Percentiles rank a stretch among this genome's conserved stretches.
Conservation (phyloP, 2,797 vertebrate species). For the Lacerta bilineata region DNA sequence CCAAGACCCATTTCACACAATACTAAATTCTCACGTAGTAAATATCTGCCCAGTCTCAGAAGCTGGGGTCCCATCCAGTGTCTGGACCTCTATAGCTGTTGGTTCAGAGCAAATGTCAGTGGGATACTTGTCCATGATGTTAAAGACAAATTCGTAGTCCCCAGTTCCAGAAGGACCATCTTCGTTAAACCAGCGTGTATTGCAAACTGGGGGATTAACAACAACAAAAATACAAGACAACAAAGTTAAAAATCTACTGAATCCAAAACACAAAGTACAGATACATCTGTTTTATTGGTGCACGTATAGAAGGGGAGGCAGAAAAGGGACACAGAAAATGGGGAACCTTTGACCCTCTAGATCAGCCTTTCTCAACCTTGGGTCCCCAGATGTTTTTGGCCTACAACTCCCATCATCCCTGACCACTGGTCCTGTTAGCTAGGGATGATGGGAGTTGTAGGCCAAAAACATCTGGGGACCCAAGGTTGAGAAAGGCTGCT, state of each 20-base stretch:
- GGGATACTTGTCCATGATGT: not conserved
- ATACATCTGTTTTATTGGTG: too few relatives aligned
- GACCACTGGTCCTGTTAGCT: too few relatives aligned
- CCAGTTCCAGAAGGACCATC: not conserved
- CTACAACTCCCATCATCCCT: too few relatives aligned
- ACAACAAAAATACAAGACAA: not conserved
- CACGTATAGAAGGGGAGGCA: too few relatives aligned
- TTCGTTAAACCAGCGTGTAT: slow-evolving; percentile 3
- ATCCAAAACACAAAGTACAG: too few relatives aligned
- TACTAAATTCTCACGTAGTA: slow-evolving; percentile 8
- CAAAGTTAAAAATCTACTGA: not conserved
- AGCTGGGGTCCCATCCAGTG: not conserved
- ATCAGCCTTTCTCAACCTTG: too few relatives aligned
- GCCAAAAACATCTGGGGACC: too few relatives aligned
- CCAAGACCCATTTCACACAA: not conserved
- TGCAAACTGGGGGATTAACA: not conserved
- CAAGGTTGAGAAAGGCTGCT: too few relatives aligned
- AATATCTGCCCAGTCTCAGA: not conserved
- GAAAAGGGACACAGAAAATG: too few relatives aligned
- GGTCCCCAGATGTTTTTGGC: too few relatives aligned
- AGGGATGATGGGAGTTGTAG: too few relatives aligned
- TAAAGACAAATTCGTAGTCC: not conserved
- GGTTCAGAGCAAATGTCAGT: not conserved
- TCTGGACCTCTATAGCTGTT: not conserved
- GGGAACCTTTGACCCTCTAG: too few relatives aligned